These are phyloP conservation scores for Orchesella flavescens DNA, from an alignment of 2,888 invertebrate species.

Conservation along the genomic window DNA sequence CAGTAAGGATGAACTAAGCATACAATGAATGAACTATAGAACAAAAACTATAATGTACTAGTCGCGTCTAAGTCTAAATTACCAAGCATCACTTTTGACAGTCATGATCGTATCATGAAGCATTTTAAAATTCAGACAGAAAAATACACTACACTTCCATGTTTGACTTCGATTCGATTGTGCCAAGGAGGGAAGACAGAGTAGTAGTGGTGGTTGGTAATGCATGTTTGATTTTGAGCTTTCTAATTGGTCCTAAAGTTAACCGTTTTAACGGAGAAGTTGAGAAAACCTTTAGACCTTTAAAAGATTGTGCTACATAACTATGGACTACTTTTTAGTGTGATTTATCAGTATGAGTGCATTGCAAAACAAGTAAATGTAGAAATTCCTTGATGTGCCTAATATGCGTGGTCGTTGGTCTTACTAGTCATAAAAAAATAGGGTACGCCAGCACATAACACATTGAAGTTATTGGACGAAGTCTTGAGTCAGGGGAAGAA, in stretches of 20 bases:
- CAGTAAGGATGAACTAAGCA: neutral
- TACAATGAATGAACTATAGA: neutral
- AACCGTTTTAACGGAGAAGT: neutral
- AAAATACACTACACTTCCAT: too few relatives aligned
- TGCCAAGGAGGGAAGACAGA: too few relatives aligned
- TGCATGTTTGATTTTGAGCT: neutral
- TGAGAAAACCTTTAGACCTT: neutral
- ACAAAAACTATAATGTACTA: too few relatives aligned
- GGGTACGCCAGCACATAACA: neutral
- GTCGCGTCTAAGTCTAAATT: too few relatives aligned
- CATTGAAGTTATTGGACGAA: too few relatives aligned
- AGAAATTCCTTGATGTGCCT: neutral
- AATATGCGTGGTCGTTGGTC: slow-evolving; percentile 19
- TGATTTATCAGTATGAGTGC: neutral
- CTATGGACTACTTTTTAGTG: too few relatives aligned
- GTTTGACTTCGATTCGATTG: too few relatives aligned
- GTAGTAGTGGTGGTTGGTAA: too few relatives aligned
- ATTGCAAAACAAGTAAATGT: neutral
- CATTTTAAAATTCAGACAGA: too few relatives aligned
- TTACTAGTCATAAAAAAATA: slow-evolving; percentile 10
- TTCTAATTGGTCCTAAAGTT: neutral
- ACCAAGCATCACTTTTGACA: too few relatives aligned
- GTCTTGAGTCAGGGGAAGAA: neutral
- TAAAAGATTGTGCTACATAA: too few relatives aligned
- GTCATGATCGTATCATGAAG: too few relatives aligned